Conservation (phyloP, 2,797 vertebrate species). For the Lycodopsis pacificus region DNA sequence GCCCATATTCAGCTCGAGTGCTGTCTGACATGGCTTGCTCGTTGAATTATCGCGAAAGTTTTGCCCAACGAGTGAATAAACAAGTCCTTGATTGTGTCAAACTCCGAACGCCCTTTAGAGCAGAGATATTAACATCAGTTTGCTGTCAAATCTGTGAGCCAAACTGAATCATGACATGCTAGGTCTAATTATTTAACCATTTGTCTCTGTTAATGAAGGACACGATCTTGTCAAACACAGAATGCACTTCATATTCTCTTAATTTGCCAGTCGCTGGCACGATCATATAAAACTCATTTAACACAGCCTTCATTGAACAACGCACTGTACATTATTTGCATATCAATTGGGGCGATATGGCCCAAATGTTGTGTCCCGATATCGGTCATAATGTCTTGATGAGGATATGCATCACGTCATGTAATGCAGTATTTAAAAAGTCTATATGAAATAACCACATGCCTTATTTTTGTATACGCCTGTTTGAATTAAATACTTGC, state of each 20-base stretch:
- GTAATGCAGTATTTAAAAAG: too few species aligned
- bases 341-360: too few species aligned
- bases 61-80: conserved; percentile 27
- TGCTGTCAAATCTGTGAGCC: conserved; percentile 27
- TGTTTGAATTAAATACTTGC: too few species aligned
- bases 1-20: conserved; percentile 9
- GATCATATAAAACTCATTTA: conserved; percentile 9
- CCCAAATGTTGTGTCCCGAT: too few species aligned
- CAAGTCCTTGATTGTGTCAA: conserved; percentile 41
- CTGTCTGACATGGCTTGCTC: conserved; percentile 25
- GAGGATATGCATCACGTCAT: too few species aligned
- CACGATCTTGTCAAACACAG: conserved; percentile 20
- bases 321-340: too few species aligned
- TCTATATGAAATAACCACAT: too few species aligned
- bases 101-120: conserved; percentile 29
- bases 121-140: conserved; percentile 19
- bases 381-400: too few species aligned
- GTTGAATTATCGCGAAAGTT: conserved; percentile 47
- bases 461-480: too few species aligned
- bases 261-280: not conserved
- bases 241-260: conserved; percentile 11
- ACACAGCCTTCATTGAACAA: conserved; percentile 27
- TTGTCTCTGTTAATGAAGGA: conserved; percentile 25
- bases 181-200: not conserved
- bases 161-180: not conserved